Percentiles rank a stretch among this genome's conserved stretches.
These are phyloP conservation scores for Terrapene triunguis DNA, from an alignment of 2,113 vertebrate genomes.

Conservation along the genomic window DNA sequence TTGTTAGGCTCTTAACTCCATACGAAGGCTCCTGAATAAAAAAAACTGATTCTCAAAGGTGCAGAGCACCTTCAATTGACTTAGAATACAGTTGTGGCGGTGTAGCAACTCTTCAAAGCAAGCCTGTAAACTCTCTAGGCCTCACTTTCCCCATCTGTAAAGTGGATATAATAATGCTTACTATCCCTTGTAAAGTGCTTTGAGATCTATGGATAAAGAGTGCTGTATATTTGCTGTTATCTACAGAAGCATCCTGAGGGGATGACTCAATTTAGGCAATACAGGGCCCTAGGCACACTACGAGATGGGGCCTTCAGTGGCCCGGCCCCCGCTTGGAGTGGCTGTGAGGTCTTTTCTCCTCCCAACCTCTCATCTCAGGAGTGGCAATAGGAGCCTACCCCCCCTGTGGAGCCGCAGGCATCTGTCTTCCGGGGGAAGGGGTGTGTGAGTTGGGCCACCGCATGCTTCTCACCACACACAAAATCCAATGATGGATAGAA, in stretches of 20 bases:
- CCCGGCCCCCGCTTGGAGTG: neutral
- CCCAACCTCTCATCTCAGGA: neutral
- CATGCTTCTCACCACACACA: neutral
- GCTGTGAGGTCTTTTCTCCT: neutral
- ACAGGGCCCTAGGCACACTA: neutral
- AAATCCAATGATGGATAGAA: neutral
- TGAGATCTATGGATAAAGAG: neutral
- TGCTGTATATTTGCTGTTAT: neutral
- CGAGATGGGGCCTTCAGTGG: neutral
- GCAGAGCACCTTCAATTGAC: neutral
- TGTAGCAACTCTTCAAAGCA: neutral
- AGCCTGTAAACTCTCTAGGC: neutral
- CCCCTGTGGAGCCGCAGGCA: neutral
- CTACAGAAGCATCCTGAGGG: neutral
- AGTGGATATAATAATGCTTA: neutral
- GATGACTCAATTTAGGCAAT: neutral
- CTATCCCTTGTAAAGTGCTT: neutral
- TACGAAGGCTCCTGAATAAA: neutral
- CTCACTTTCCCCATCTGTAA: neutral
- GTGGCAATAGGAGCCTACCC: neutral
- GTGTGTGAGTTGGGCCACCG: neutral
- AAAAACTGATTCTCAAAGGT: neutral
- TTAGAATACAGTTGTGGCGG: neutral
- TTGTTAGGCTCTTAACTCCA: neutral
- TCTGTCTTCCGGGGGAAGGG: neutral